These are phyloP conservation scores for Eucriotettix oculatus DNA, from an alignment of 2,888 invertebrate genomes.

Conservation along the genomic window DNA sequence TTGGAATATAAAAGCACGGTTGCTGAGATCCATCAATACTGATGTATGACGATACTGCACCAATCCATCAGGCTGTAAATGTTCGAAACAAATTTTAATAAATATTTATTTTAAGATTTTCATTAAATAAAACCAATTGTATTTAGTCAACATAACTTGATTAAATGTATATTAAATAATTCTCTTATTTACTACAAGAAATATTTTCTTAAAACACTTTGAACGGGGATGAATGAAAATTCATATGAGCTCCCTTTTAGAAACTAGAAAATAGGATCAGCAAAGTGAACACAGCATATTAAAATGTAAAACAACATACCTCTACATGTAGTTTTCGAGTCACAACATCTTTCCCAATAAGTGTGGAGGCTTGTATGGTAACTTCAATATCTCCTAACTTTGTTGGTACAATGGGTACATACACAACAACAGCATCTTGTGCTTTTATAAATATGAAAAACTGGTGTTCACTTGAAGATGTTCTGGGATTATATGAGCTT, in stretches of 20 bases:
- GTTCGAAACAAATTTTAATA: background rate
- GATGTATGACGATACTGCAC: slow-evolving; percentile 88
- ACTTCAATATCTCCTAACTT: slow-evolving; percentile 55
- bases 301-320: slow-evolving; percentile 23
- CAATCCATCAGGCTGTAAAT: slow-evolving; percentile 61
- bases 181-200: too few relatives aligned
- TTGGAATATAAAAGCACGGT: slow-evolving; percentile 78
- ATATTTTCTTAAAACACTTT: too few relatives aligned
- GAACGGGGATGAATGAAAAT: too few relatives aligned
- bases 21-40: slow-evolving; percentile 78
- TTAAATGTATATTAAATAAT: background rate
- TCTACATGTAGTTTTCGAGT: slow-evolving; percentile 51
- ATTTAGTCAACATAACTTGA: background rate
- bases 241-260: too few relatives aligned
- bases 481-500: slow-evolving; percentile 75
- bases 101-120: background rate
- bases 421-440: slow-evolving; percentile 66
- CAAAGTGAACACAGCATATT: too few relatives aligned
- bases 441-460: slow-evolving; percentile 75
- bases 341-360: slow-evolving; percentile 55
- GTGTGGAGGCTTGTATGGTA: slow-evolving; percentile 56
- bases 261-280: too few relatives aligned
- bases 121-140: background rate
- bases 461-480: slow-evolving; percentile 86
- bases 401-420: slow-evolving; percentile 78